Evolutionary conservation across 2,797 vertebrate species (phyloP).

Genomic region (Pangasius macronema): DNA sequence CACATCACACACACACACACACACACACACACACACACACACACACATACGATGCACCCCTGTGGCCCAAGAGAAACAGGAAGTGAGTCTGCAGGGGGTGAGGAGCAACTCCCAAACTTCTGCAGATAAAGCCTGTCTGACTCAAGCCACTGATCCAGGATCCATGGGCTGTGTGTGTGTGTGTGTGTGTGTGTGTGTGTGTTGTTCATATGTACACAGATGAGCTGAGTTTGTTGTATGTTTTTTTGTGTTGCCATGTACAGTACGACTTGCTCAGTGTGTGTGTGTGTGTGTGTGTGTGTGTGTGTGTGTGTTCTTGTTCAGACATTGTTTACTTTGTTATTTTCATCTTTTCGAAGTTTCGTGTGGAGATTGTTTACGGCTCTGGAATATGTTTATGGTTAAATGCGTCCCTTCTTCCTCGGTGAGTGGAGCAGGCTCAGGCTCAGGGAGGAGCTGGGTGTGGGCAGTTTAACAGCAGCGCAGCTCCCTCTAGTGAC

Average conservation of each 20-base stretch:
- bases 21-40: conserved; percentile 12
- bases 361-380: conserved; percentile 28
- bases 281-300: conserved; percentile 11
- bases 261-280: not conserved
- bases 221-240: not conserved
- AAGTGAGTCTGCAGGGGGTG: conserved; percentile 45
- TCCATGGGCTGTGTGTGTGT: conserved; percentile 11
- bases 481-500: conserved; percentile 39
- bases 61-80: conserved; percentile 53
- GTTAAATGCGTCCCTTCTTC: conserved; percentile 32
- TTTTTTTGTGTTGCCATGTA: not conserved
- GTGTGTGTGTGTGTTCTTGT: not conserved
- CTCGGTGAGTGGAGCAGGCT: not conserved
- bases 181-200: conserved; percentile 10
- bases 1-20: not conserved
- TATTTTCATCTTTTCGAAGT: conserved; percentile 22
- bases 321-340: not conserved
- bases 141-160: conserved; percentile 9
- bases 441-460: not conserved
- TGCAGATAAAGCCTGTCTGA: conserved; percentile 13
- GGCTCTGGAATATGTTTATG: conserved; percentile 31
- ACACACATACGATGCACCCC: conserved; percentile 23
- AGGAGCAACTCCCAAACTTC: conserved; percentile 36
- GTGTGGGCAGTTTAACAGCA: not conserved
- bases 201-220: not conserved